Evolutionary conservation across 1,140 invertebrate species (phyloP), one percentile per base, ranked within the genome.

Genomic region (Drosophila pruinosa): DNA sequence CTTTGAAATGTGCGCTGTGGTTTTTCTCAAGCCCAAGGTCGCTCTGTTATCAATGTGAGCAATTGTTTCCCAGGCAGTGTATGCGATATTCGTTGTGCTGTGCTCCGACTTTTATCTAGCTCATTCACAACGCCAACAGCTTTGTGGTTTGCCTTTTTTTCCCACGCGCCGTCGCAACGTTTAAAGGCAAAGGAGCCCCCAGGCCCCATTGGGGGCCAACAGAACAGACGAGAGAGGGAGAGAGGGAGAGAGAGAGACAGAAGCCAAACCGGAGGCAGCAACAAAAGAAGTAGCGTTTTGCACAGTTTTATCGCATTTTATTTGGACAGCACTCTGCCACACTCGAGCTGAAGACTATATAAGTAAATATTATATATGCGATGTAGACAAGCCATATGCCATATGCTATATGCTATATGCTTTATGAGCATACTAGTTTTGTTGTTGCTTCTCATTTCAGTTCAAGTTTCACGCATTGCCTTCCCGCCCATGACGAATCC

Each of bases 251-350:
- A 19, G 26, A 8, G 14, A 36, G 41, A 28, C 26, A 43, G 53
- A 48, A 36, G 38, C 58, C 36, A 24, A 19, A 38, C 6, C 22
- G 48, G 31, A 22, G 45, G 31, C 43, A 41, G 52, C 31, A 65
- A 71, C 68, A 64, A 71, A 64, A 71, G 52, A 71, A 31, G 43
- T 34, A 61, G 31, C 41, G 36, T 74, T 77, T 82, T 70, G 59
- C 68, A 50, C 28, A 56, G 31, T 67, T 78, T 82, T 82, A 82
- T 82, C 79, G 73, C 65, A 77, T 74, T 81, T 72, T 48, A 78
- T 82, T 74, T 81, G 63, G 61, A 58, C 56, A 56, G 19, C 38
- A 59, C 39, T 61, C 68, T 38, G n/a, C n/a, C 57, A 47, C 15
- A 48, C 7, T 31, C 28, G 12, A 24, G 43, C 31, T 19, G 31